phyloP scores from a whole-genome alignment of 1,140 invertebrate genomes.

The Delia radicum region DNA sequence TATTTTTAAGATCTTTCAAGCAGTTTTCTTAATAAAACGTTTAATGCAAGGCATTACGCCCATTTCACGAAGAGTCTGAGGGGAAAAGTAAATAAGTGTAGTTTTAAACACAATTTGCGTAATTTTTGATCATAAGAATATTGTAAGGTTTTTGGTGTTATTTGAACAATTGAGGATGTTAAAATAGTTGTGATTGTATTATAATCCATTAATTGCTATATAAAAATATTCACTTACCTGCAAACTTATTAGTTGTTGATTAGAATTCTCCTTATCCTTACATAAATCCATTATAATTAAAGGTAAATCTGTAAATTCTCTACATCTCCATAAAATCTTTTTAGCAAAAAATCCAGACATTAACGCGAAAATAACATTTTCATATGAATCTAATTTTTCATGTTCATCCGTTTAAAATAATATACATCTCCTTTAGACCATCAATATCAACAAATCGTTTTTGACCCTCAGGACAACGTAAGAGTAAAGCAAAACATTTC shows the following conservation, averaged over 20 bases:
- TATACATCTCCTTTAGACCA: constrained; percentile 38
- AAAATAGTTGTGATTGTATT: neutral
- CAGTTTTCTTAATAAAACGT: constrained; percentile 42
- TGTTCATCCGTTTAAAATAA: constrained; percentile 29
- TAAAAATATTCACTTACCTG: constrained; percentile 1
- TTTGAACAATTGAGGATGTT: too few species aligned
- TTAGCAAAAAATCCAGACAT: constrained; percentile 46
- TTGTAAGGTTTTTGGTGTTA: too few species aligned
- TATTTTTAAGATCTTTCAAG: constrained; percentile 31
- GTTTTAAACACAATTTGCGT: neutral
- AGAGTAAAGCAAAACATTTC: constrained; percentile 45
- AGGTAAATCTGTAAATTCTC: constrained; percentile 43
- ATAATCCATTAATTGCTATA: neutral
- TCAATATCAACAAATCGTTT: constrained; percentile 39
- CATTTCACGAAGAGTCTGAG: constrained; percentile 36
- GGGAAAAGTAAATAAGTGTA: neutral
- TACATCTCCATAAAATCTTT: constrained; percentile 39
- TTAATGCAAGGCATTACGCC: constrained; percentile 45
- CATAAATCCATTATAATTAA: constrained; percentile 23
- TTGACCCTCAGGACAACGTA: constrained; percentile 44
- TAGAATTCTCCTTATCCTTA: neutral
- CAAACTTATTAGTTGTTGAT: constrained; percentile 39
- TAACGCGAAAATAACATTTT: constrained; percentile 36
- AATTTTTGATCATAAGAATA: neutral
- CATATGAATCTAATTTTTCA: constrained; percentile 29